Percentiles rank a stretch among this genome's conserved stretches.
Evolutionary conservation across 2,797 vertebrate species (phyloP).

Genomic region (Fringilla coelebs): DNA sequence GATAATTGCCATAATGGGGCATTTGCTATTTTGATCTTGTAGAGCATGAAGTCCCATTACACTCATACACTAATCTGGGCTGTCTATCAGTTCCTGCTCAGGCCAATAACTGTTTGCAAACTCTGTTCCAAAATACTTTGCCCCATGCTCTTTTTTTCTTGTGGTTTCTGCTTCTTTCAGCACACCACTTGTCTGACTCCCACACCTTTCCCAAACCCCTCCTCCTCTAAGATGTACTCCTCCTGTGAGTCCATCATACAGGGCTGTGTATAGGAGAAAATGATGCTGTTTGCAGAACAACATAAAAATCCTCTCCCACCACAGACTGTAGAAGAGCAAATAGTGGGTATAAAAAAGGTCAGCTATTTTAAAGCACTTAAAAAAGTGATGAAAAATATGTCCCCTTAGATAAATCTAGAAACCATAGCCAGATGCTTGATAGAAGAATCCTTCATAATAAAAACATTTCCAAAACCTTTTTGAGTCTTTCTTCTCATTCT

Average conservation of each 20-base stretch:
- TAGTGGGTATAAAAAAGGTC: not conserved
- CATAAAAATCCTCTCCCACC: not conserved
- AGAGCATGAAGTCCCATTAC: not conserved
- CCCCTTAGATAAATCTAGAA: not conserved
- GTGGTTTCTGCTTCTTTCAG: not conserved
- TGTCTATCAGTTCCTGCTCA: not conserved
- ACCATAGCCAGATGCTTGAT: not conserved
- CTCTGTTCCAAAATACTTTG: not conserved
- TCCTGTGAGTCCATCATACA: not conserved
- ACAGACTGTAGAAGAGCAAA: not conserved
- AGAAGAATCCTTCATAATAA: not conserved
- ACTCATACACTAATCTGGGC: not conserved
- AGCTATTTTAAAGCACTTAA: not conserved
- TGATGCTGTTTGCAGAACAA: not conserved
- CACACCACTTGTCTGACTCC: not conserved
- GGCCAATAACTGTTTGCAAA: not conserved
- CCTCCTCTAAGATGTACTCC: not conserved
- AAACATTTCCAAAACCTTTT: not conserved
- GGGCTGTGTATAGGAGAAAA: not conserved
- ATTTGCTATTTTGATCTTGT: not conserved
- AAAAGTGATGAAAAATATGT: not conserved
- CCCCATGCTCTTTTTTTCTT: not conserved
- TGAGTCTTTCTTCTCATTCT: not conserved
- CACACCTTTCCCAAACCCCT: not conserved
- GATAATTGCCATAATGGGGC: not conserved